Conservation (phyloP, 2,113 vertebrate species). For the Chionomys nivalis region DNA sequence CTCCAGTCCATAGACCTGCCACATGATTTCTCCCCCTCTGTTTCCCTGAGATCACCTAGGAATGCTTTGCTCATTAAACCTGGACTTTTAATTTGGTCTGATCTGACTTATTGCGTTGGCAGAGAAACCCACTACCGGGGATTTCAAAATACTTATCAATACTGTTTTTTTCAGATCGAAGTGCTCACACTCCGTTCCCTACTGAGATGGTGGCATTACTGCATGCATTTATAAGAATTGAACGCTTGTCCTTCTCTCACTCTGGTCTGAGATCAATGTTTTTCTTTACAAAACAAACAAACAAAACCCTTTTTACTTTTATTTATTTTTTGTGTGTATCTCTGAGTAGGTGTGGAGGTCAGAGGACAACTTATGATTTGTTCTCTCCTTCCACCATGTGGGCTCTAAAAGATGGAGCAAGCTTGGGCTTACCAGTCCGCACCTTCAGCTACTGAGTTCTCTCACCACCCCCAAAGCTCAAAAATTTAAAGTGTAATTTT, state of each 20-base stretch:
- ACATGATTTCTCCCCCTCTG: too few relatives aligned
- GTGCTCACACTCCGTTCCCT: neutral
- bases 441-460: neutral
- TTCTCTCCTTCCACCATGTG: neutral
- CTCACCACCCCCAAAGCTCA: neutral
- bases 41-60: too few relatives aligned
- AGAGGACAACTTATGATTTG: neutral
- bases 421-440: neutral
- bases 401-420: neutral
- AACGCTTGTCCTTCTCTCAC: neutral
- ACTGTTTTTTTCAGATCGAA: neutral
- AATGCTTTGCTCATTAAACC: too few relatives aligned
- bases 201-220: neutral
- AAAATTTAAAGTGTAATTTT: neutral
- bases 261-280: neutral
- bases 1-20: too few relatives aligned
- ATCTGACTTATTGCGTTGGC: too few relatives aligned
- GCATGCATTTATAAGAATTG: neutral
- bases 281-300: neutral
- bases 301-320: neutral
- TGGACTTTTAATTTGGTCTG: too few relatives aligned
- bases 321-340: neutral
- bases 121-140: too few relatives aligned
- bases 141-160: too few relatives aligned
- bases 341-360: neutral